Conservation (phyloP, 2,113 vertebrate species). For the Phainopepla nitens region DNA sequence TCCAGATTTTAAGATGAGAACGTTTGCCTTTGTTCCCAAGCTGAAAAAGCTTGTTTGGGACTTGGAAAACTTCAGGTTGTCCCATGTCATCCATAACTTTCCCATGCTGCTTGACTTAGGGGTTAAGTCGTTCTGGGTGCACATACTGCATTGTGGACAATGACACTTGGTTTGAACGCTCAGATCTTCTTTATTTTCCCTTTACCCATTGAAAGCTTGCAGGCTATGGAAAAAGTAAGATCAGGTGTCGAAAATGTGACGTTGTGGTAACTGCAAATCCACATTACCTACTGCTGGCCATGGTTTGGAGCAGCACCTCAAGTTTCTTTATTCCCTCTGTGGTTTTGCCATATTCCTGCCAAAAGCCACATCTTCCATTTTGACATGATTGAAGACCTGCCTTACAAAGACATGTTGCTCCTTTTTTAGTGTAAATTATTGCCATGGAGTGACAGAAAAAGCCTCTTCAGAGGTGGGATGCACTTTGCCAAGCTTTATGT, state of each 20-base stretch:
- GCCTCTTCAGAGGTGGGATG: background rate
- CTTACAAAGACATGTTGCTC: background rate
- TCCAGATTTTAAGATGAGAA: background rate
- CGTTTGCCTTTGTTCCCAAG: background rate
- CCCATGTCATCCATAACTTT: fast-evolving
- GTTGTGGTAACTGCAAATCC: background rate
- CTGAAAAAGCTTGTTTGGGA: background rate
- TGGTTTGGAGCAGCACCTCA: background rate
- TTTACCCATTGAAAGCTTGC: background rate
- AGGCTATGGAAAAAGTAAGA: background rate
- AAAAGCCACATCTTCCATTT: background rate
- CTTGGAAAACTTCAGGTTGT: background rate
- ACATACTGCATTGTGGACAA: fast-evolving
- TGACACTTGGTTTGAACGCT: background rate
- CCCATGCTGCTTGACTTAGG: fast-evolving
- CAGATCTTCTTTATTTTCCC: background rate
- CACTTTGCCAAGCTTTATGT: background rate
- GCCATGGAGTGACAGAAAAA: background rate
- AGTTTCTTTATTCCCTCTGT: background rate
- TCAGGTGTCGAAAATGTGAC: fast-evolving
- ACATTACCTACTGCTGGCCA: fast-evolving
- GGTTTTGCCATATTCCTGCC: background rate
- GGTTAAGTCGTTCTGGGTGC: fast-evolving
- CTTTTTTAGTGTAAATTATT: background rate
- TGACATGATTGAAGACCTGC: background rate